Percentiles rank a stretch among this genome's conserved stretches.
phyloP scores from a whole-genome alignment of 2,113 vertebrate species.

The Aspidoscelis tigris region DNA sequence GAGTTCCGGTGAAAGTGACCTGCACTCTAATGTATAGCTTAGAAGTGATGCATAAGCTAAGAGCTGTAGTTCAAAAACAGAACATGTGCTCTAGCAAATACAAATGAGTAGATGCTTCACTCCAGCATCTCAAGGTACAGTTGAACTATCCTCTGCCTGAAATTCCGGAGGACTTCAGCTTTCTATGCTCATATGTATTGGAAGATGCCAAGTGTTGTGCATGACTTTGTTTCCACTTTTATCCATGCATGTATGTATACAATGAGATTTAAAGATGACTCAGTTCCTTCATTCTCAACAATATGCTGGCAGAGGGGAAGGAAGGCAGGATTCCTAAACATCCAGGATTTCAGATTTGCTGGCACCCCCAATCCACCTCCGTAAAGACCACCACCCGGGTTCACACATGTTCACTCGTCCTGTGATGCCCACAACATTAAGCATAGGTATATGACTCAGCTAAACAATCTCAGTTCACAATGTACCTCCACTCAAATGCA shows the following conservation, averaged over 20 bases:
- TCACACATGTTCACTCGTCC: not conserved
- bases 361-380: slow-evolving; percentile 6
- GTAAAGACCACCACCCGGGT: not conserved
- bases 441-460: not conserved
- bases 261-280: slow-evolving; percentile 40
- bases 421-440: slow-evolving; percentile 7
- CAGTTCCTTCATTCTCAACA: slow-evolving; percentile 22
- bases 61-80: not conserved
- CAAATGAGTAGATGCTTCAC: not conserved
- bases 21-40: not conserved
- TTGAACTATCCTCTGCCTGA: not conserved
- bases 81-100: not conserved
- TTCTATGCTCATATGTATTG: not conserved
- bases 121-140: not conserved
- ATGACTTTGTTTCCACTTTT: slow-evolving; percentile 33
- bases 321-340: slow-evolving; percentile 36
- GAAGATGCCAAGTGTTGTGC: not conserved
- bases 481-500: not conserved
- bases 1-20: slow-evolving; percentile 24
- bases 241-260: not conserved
- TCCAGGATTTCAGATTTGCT: slow-evolving; percentile 21
- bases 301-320: not conserved
- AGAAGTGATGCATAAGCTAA: not conserved
- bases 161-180: not conserved
- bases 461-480: not conserved